Evolutionary conservation across 2,797 vertebrate species (phyloP).

Genomic region (Anisognathus igniventris): DNA sequence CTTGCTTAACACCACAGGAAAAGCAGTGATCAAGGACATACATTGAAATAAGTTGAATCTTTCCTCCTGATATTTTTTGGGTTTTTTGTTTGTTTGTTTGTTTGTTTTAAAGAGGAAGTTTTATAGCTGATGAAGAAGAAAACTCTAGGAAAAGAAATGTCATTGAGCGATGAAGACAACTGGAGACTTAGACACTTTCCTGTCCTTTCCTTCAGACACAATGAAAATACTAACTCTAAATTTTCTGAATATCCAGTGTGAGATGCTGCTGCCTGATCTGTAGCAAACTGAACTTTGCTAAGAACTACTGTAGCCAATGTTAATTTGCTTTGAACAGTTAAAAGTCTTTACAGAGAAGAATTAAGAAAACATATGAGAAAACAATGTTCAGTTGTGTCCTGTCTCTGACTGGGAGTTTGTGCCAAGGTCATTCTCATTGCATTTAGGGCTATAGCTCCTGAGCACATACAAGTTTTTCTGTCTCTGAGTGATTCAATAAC

Average conservation of each 20-base stretch:
- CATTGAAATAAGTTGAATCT: background rate
- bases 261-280: background rate
- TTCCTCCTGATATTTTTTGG: background rate
- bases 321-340: background rate
- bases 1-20: background rate
- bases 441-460: background rate
- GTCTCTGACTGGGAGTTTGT: background rate
- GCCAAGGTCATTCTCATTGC: background rate
- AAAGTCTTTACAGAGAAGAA: background rate
- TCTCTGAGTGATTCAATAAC: background rate
- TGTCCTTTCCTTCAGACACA: background rate
- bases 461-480: background rate
- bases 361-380: background rate
- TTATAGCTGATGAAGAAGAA: background rate
- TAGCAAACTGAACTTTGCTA: background rate
- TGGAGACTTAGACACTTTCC: background rate
- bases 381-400: background rate
- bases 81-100: background rate
- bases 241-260: background rate
- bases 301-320: background rate
- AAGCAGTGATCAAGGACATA: background rate
- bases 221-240: background rate
- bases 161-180: fast-evolving
- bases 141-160: background rate
- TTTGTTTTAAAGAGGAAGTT: background rate